Evolutionary conservation across 1,140 invertebrate species (phyloP).

Genomic region (Druon quercuslanigerum): DNA sequence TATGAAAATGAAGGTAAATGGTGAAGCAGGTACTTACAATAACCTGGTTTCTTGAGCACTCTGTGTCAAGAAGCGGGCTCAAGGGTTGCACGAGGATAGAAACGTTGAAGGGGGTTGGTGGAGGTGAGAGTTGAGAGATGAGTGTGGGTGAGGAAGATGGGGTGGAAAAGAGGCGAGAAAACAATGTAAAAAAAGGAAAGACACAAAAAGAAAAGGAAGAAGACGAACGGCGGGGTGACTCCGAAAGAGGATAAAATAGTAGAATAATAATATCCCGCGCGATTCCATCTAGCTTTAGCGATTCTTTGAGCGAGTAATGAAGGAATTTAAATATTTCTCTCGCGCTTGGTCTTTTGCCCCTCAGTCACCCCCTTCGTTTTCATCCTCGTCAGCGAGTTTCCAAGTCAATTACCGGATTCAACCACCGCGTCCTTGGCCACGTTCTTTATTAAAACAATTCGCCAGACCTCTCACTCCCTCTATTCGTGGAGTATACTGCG

Average conservation of each 20-base stretch:
- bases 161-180: slow-evolving; percentile 9
- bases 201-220: slow-evolving; percentile 38
- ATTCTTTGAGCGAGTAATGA: slow-evolving; percentile 71
- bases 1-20: slow-evolving; percentile 64
- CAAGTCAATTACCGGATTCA: slow-evolving; percentile 71
- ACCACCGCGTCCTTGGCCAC: slow-evolving; percentile 59
- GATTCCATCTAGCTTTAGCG: slow-evolving; percentile 67
- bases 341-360: slow-evolving; percentile 41
- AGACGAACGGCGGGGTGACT: slow-evolving; percentile 42
- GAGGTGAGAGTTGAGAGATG: slow-evolving; percentile 42
- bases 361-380: not conserved
- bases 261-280: slow-evolving; percentile 67
- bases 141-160: slow-evolving; percentile 42
- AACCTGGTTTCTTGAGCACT: slow-evolving; percentile 66
- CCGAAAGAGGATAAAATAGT: slow-evolving; percentile 61
- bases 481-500: slow-evolving; percentile 5
- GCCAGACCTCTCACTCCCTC: slow-evolving; percentile 46
- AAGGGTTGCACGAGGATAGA: slow-evolving; percentile 47
- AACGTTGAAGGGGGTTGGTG: slow-evolving; percentile 35
- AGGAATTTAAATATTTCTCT: slow-evolving; percentile 72
- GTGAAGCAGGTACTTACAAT: slow-evolving; percentile 67
- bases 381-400: slow-evolving; percentile 56
- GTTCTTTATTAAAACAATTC: slow-evolving; percentile 71
- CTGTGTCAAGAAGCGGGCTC: slow-evolving; percentile 50
- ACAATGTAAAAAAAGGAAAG: not conserved